Evolutionary conservation across 2,888 invertebrate genomes (phyloP).

Genomic region (Pachydiplax longipennis): DNA sequence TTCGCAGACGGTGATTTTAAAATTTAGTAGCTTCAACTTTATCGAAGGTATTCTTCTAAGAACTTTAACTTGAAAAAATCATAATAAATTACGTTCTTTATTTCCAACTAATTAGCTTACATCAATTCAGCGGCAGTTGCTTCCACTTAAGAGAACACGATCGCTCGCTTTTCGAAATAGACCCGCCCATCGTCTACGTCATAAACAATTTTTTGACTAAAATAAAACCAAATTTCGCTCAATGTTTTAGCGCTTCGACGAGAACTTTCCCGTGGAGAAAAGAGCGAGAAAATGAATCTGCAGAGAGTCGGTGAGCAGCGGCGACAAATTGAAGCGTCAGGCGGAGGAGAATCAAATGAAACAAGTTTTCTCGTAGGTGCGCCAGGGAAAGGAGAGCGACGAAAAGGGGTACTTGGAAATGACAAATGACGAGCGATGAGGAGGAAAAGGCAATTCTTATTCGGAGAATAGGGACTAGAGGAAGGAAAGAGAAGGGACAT

Average conservation of each 20-base stretch:
- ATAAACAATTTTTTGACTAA: no score
- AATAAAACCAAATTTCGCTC: no score
- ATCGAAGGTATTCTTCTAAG: no score
- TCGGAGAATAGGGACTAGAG: background rate
- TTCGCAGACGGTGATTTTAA: no score
- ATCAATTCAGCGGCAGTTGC: no score
- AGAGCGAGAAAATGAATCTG: background rate
- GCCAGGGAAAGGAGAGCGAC: background rate
- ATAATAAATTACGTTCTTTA: no score
- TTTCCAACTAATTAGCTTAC: no score
- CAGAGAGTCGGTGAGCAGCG: background rate
- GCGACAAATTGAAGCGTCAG: background rate
- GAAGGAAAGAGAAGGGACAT: background rate
- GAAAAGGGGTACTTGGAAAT: background rate
- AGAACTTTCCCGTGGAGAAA: background rate
- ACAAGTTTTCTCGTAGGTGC: background rate
- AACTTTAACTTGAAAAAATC: no score
- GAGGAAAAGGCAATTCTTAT: background rate
- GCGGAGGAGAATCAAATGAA: background rate
- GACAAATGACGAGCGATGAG: background rate
- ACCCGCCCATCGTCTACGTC: no score
- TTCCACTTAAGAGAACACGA: no score
- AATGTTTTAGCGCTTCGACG: background rate
- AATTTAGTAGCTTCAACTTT: no score
- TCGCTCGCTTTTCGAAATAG: no score